phyloP scores from a whole-genome alignment of 1,140 invertebrate genomes.

The Drosophila sproati region DNA sequence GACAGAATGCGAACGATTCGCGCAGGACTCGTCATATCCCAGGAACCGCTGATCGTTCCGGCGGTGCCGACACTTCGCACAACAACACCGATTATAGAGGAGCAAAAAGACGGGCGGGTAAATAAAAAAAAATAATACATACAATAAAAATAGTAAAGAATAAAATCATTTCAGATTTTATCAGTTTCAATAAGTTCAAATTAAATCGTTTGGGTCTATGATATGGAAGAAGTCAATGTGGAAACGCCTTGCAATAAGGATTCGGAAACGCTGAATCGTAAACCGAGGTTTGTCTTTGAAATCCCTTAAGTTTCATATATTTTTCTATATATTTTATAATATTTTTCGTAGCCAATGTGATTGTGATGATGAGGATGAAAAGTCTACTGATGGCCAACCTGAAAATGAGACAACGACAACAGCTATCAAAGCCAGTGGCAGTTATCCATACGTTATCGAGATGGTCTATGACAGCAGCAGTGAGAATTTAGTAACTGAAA shows the following conservation, averaged over 20 bases:
- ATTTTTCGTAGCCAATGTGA: slow-evolving; percentile 12
- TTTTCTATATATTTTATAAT: not conserved
- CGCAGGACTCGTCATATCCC: slow-evolving; percentile 1
- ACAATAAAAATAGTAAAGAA: not conserved
- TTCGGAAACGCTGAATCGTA: too few species aligned
- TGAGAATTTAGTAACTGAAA: not conserved
- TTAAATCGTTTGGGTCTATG: not conserved
- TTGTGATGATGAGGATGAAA: not conserved
- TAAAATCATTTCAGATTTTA: not conserved
- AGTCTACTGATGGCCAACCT: too few species aligned
- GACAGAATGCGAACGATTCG: not conserved
- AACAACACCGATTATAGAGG: not conserved
- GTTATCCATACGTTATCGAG: slow-evolving; percentile 18
- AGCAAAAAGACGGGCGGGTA: slow-evolving; percentile 6
- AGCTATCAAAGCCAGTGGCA: not conserved
- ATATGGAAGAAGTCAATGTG: not conserved
- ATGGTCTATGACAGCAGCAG: not conserved
- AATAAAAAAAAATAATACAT: not conserved
- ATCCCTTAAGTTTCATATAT: too few species aligned
- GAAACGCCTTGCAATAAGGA: not conserved
- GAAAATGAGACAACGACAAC: not conserved
- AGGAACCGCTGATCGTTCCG: not conserved
- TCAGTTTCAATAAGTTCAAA: not conserved
- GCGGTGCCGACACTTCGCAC: not conserved
- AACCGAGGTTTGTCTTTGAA: not conserved